These are phyloP conservation scores for Cryptocephalus primarius DNA, from an alignment of 2,888 invertebrate species.

Conservation along the genomic window DNA sequence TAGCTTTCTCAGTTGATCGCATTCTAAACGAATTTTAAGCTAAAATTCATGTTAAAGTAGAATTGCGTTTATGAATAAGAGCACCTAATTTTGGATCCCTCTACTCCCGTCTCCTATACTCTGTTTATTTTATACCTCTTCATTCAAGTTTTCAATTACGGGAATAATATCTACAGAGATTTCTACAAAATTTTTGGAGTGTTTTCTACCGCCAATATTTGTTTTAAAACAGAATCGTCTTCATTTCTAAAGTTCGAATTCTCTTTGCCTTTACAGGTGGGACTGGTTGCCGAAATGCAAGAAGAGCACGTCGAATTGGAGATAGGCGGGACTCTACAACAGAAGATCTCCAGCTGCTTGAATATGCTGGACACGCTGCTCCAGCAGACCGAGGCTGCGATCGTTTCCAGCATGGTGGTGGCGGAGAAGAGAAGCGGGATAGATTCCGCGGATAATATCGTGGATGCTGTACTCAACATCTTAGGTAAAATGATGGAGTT, in stretches of 20 bases:
- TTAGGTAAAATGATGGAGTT: slow-evolving; percentile 43
- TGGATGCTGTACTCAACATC: slow-evolving; percentile 54
- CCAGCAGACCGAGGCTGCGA: slow-evolving; percentile 44
- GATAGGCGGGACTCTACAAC: slow-evolving; percentile 54
- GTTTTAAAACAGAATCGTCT: too few species aligned
- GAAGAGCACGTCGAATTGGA: slow-evolving; percentile 35
- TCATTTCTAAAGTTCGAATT: not conserved
- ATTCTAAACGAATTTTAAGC: too few species aligned
- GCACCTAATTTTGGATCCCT: too few species aligned
- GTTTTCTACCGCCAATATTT: too few species aligned
- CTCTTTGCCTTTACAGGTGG: slow-evolving; percentile 35
- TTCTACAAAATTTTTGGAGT: too few species aligned
- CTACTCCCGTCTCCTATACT: too few species aligned
- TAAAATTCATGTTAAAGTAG: too few species aligned
- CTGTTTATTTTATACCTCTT: too few species aligned
- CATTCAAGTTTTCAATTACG: too few species aligned
- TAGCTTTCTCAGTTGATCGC: too few species aligned
- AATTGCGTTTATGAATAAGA: too few species aligned
- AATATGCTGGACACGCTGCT: slow-evolving; percentile 58
- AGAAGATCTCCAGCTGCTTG: slow-evolving; percentile 53
- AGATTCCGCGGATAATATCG: slow-evolving; percentile 51
- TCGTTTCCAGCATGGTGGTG: slow-evolving; percentile 77
- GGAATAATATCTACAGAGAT: too few species aligned
- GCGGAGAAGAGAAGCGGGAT: slow-evolving; percentile 66
- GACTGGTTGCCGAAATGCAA: slow-evolving; percentile 52